Evolutionary conservation across 1,140 invertebrate species (phyloP), one percentile per base, ranked within the genome.

Genomic region (Drepana arcuata): DNA sequence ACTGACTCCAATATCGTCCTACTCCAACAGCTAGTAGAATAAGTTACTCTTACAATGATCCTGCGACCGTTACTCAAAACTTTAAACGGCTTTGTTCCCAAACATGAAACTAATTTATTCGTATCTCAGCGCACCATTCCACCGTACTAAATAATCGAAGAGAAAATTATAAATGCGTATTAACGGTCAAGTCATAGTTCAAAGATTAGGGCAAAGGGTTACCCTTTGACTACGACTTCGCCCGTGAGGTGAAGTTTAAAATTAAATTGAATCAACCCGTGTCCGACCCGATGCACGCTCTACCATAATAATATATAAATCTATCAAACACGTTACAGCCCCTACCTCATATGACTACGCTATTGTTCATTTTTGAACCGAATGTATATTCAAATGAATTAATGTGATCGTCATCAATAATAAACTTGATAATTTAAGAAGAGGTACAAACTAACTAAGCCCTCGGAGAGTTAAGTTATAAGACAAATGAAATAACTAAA

Each of bases 101-200:
- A 82, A 73, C 78, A 71, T 53, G 64, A 78, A 72, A 78, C 66
- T 79, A 78, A 82, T 80, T 82, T 82, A 82, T 82, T 82, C 78
- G 54, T 75, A 69, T 64, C 69, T 74, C 63, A 39, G 43, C 61
- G 51, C 55, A 53, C 64, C 58, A 69, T 69, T 66, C 61, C 55
- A 48, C 52, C 48, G 53, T 63, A 73, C 49, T 68, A 73, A 73
- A 79, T 75, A 77, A 77, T 81, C 77, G 77, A 79, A 79, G 54
- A 75, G 57, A 62, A 71, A 82, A 82, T 82, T 82, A 82, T 78
- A 78, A 74, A 82, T 82, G 73, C 78, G 67, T 77, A 74, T 68
- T 78, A 82, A 82, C 78, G 78, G 78, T 82, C 78, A 77, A 79
- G 78, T 78, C 69, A 78, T 78, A 82, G 78, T 82, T 82, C 74